Base-by-base conservation (phyloP, 1,140 invertebrate species). In the Ips typographus region DNA sequence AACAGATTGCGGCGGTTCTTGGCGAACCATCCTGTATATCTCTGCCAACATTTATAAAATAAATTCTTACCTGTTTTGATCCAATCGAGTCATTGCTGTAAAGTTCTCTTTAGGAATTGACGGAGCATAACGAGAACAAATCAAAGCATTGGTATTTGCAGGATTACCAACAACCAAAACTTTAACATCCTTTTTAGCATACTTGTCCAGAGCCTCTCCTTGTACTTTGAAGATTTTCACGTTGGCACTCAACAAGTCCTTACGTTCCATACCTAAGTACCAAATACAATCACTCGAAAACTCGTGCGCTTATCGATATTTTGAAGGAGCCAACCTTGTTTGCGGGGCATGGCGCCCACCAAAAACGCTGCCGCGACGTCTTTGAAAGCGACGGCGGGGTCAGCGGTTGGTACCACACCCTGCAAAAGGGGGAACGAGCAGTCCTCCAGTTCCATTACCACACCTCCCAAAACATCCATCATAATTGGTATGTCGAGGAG, bases 131-230 rank as follows among this genome's bases (percentile, higher is more conserved):
- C 95, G 93, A 2, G 94, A 93, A 77, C 94, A 96, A 73, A 99
- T 95, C 5, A 97, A 83, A 22, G 97, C 97, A 85, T 99, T 99
- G 1, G 98, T 99, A 79, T 99, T 99, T 0, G 98, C 98, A 56
- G 98, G 98, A 82, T 99, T 99, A 44, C 98, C 98, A 77, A 99
- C 98, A 52, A 99, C 97, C 22, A 99, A 83, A 36, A 97, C 92
- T 83, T 98, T 98, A 22, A 98, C 94, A 79, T 91, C 91, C 78
- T 99, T 98, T 73, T 94, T 94, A 1, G 98, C 95, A 81, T 89
- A 88, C 81, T 96, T 90, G 72, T 99, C 92, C 1, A 99, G 80
- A 7, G 98, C 96, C 78, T 95, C 87, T 8, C 98, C 98, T 84
- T 94, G 92, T 44, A 90, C 91, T 84, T 98, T 98, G 82, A 99